Percentiles rank a stretch among this genome's conserved stretches.
Evolutionary conservation across 2,113 vertebrate species (phyloP).

Genomic region (Piprites chloris): DNA sequence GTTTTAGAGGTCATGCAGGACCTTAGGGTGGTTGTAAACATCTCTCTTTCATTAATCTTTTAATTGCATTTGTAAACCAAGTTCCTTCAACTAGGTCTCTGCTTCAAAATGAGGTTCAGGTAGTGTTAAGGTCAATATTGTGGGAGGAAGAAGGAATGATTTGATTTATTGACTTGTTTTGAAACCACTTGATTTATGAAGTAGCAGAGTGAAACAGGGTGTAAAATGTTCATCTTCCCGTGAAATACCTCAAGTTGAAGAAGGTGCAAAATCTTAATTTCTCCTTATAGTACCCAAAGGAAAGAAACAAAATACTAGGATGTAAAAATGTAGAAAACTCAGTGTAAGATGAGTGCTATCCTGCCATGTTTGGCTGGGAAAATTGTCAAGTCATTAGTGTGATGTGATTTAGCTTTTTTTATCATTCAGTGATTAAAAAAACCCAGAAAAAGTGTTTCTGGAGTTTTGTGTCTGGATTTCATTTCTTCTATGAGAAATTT

Average conservation of each 20-base stretch:
- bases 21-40: neutral
- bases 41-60: neutral
- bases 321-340: neutral
- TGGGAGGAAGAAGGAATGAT: neutral
- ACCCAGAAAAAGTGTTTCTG: neutral
- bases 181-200: neutral
- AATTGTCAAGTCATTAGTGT: neutral
- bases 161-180: neutral
- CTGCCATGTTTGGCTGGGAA: neutral
- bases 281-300: neutral
- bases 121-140: accelerated
- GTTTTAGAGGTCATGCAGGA: neutral
- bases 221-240: neutral
- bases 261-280: neutral
- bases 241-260: neutral
- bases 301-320: neutral
- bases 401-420: neutral
- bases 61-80: neutral
- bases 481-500: neutral
- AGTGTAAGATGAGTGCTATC: neutral
- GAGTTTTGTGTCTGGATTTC: neutral
- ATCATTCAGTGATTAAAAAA: neutral
- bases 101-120: neutral
- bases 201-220: neutral
- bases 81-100: neutral